Percentiles rank a stretch among this genome's conserved stretches.
Evolutionary conservation across 2,797 vertebrate species (phyloP).

Genomic region (Anas flavirostris): DNA sequence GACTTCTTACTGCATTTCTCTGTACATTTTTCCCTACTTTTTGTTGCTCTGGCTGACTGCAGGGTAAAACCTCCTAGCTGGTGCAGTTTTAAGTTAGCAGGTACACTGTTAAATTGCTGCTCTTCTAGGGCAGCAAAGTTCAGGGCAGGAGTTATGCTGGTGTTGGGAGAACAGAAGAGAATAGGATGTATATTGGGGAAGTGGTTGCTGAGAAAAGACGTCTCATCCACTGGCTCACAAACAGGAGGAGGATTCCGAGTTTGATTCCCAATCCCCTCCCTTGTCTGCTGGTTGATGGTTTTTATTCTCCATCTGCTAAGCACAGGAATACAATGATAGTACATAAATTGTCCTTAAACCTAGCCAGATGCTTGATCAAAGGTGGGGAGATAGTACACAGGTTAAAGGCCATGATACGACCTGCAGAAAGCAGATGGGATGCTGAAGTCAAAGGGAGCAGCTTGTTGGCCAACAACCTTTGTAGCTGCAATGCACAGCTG

Average conservation of each 20-base stretch:
- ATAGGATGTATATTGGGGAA: rapidly evolving
- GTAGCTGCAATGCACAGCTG: background rate
- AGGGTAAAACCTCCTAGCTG: background rate
- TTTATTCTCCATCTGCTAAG: conserved; percentile 2
- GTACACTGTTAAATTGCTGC: rapidly evolving
- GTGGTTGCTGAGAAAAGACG: background rate
- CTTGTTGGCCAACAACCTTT: rapidly evolving
- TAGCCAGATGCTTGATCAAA: conserved; percentile 8
- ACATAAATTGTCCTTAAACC: background rate
- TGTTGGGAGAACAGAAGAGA: background rate
- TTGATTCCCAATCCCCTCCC: background rate
- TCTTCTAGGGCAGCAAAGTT: background rate
- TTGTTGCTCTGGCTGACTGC: rapidly evolving
- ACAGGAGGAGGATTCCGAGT: background rate
- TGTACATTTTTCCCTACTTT: rapidly evolving
- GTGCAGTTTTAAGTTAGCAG: background rate
- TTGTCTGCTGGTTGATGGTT: rapidly evolving
- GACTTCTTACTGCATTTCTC: too few relatives aligned
- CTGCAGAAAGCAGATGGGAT: background rate
- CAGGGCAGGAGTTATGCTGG: background rate
- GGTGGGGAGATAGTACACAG: background rate
- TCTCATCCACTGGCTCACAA: background rate
- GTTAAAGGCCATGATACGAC: background rate
- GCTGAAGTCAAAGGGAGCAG: background rate
- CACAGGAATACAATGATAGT: rapidly evolving